phyloP scores from a whole-genome alignment of 2,888 invertebrate genomes.

The Euplagia quadripunctaria region DNA sequence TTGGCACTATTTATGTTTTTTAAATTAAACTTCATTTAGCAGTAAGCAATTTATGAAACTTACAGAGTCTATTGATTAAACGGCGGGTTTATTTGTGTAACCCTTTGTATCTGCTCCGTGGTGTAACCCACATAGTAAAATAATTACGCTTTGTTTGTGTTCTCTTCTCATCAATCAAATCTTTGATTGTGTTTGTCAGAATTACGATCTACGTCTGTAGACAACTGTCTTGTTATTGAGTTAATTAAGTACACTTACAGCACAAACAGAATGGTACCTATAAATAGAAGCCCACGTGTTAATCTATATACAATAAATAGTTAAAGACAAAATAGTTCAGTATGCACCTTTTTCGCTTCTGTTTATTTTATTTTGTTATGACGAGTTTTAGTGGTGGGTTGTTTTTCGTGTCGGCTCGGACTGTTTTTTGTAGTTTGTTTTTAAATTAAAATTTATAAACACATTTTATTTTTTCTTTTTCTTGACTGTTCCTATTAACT shows the following conservation, averaged over 20 bases:
- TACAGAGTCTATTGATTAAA: background rate
- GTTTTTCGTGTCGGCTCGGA: no score
- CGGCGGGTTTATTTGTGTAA: background rate
- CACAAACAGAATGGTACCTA: background rate
- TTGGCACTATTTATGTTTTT: background rate
- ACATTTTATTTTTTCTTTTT: no score
- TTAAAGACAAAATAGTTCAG: background rate
- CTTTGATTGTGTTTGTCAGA: conserved; percentile 3
- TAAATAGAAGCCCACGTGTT: background rate
- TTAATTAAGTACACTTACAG: conserved; percentile 3
- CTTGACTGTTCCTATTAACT: no score
- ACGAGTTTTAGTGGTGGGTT: no score
- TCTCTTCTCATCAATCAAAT: no score
- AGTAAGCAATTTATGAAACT: background rate
- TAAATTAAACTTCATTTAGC: background rate
- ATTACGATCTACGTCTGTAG: background rate
- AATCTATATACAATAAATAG: background rate
- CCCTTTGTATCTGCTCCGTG: no score
- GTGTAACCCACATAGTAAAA: background rate
- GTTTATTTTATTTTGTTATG: no score
- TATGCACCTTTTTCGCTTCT: no score
- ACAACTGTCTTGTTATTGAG: background rate
- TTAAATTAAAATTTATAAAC: no score
- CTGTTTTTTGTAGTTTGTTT: no score
- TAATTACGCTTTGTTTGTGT: background rate